Evolutionary conservation across 1,140 invertebrate species (phyloP).

Genomic region (Nebria ingens): DNA sequence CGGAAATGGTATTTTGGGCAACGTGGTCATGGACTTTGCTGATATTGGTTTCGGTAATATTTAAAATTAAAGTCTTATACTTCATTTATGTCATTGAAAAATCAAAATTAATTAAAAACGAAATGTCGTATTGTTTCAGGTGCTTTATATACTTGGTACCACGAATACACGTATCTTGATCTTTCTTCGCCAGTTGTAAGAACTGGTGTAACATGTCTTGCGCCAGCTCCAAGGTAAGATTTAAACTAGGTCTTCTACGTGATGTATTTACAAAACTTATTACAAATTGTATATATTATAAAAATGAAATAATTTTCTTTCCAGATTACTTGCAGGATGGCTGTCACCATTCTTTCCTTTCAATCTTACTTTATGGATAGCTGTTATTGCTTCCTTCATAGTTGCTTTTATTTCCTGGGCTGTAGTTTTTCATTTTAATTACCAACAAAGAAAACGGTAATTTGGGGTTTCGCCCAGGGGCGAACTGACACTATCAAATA

Average conservation of each 20-base stretch:
- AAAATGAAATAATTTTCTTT: constrained; percentile 15
- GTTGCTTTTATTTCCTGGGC: constrained; percentile 11
- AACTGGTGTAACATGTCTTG: constrained; percentile 46
- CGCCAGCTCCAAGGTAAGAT: constrained; percentile 40
- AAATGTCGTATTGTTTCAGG: constrained; percentile 35
- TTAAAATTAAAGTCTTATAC: too few species aligned
- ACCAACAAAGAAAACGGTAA: constrained; percentile 7
- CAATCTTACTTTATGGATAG: constrained; percentile 23
- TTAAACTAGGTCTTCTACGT: constrained; percentile 13
- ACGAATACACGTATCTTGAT: constrained; percentile 42
- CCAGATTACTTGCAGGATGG: constrained; percentile 24
- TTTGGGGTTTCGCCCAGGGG: too few species aligned
- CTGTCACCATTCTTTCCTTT: constrained; percentile 24
- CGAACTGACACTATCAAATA: too few species aligned
- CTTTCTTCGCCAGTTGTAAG: constrained; percentile 41
- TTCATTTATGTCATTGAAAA: neutral
- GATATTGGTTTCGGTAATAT: constrained; percentile 44
- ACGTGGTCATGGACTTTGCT: constrained; percentile 42
- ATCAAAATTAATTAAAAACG: neutral
- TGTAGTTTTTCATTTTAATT: constrained; percentile 1
- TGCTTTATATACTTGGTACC: constrained; percentile 48
- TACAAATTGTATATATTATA: neutral
- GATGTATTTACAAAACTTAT: neutral
- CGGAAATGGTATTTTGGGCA: constrained; percentile 45
- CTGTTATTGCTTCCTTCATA: constrained; percentile 19